These are phyloP conservation scores for Eulemur rufifrons DNA, from an alignment of 2,113 vertebrate species.

Conservation along the genomic window DNA sequence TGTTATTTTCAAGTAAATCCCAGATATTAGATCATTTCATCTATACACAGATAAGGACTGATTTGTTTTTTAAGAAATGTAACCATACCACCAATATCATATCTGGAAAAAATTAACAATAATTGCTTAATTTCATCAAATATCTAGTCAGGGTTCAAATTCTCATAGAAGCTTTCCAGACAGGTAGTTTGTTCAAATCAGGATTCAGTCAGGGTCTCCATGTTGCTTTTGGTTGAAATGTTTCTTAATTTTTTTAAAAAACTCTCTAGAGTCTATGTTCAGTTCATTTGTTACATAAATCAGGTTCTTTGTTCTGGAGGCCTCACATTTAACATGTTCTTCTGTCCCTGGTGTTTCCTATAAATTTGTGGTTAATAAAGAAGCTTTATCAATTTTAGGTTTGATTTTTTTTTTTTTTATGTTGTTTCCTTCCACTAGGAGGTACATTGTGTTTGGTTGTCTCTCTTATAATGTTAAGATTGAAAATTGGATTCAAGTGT, in stretches of 20 bases:
- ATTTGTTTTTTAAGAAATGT: neutral
- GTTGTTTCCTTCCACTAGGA: neutral
- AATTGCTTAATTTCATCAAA: conserved; percentile 11
- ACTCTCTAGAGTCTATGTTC: neutral
- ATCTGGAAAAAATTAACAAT: conserved; percentile 19
- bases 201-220: neutral
- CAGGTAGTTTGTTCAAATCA: neutral
- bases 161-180: neutral
- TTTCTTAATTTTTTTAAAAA: neutral
- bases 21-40: conserved; percentile 16
- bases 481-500: neutral
- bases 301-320: neutral
- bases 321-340: neutral
- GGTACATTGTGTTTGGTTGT: neutral
- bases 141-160: neutral
- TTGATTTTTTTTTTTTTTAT: neutral
- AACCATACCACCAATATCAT: neutral
- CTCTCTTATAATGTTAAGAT: neutral
- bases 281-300: neutral
- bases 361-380: neutral
- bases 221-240: neutral
- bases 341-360: neutral
- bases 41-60: neutral
- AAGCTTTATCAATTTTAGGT: neutral
- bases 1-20: conserved; percentile 44